These are phyloP conservation scores for Drosophila anceps DNA, from an alignment of 2,888 invertebrate genomes.

Conservation along the genomic window DNA sequence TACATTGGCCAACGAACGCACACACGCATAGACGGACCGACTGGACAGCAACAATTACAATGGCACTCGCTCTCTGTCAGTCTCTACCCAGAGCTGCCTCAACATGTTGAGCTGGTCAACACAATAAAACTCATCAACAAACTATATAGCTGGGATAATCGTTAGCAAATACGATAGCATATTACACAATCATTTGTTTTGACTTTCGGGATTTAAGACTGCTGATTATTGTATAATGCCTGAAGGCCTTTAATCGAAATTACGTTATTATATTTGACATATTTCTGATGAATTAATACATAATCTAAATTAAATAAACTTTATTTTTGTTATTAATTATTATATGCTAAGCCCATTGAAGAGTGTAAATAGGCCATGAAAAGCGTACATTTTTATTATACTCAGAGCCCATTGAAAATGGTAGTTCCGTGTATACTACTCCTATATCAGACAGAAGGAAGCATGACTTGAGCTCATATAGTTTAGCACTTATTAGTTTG, in stretches of 20 bases:
- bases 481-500: too few species aligned
- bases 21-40: background rate
- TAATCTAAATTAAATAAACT: background rate
- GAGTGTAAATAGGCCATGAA: background rate
- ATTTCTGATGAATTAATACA: background rate
- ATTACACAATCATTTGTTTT: background rate
- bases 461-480: too few species aligned
- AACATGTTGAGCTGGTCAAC: background rate
- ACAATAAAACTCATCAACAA: constrained; percentile 16
- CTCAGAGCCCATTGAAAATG: too few species aligned
- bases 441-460: too few species aligned
- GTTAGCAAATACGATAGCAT: background rate
- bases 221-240: background rate
- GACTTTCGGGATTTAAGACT: background rate
- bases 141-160: constrained; percentile 3
- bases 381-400: too few species aligned
- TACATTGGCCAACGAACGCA: constrained; percentile 28
- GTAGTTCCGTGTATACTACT: too few species aligned
- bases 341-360: background rate
- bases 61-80: constrained; percentile 17
- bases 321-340: background rate
- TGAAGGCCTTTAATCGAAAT: too few species aligned
- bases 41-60: constrained; percentile 39
- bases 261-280: too few species aligned
- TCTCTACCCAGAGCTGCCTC: background rate